Evolutionary conservation across 23 tunicate species (phyloP).

Genomic region (Ciona savignyi): DNA sequence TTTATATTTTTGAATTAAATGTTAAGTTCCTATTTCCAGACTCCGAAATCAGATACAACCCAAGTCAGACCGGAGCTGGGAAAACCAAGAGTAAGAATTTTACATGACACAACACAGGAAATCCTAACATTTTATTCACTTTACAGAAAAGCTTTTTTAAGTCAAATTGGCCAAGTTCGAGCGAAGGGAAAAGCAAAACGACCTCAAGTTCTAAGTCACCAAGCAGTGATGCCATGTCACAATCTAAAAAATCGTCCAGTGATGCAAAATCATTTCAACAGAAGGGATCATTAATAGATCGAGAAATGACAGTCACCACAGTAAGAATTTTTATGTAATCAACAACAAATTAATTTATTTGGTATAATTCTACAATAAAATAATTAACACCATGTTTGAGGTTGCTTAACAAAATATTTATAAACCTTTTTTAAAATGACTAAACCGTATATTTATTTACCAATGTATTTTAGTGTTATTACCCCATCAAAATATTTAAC

Average conservation of each 20-base stretch:
- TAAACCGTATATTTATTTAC: too few relatives aligned
- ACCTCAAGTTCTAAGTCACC: not conserved
- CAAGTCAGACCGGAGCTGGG: not conserved
- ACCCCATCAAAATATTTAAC: too few relatives aligned
- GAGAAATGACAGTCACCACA: constrained; percentile 27
- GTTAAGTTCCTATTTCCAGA: too few relatives aligned
- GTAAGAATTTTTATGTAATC: too few relatives aligned
- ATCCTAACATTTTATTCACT: not conserved
- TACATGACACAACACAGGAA: too few relatives aligned
- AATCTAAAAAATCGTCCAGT: not conserved
- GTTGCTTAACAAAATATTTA: too few relatives aligned
- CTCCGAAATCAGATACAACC: not conserved
- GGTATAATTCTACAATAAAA: too few relatives aligned
- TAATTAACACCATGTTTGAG: too few relatives aligned
- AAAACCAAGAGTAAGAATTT: not conserved
- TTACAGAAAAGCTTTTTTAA: not conserved
- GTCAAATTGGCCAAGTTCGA: not conserved
- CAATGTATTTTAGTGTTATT: too few relatives aligned
- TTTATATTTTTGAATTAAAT: too few relatives aligned
- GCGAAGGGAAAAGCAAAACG: not conserved
- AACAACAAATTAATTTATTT: too few relatives aligned
- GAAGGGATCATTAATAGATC: not conserved
- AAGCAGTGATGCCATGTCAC: not conserved
- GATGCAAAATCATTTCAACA: not conserved
- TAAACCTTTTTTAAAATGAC: too few relatives aligned